phyloP scores from a whole-genome alignment of 2,888 invertebrate species.

The Luffia ferchaultella region DNA sequence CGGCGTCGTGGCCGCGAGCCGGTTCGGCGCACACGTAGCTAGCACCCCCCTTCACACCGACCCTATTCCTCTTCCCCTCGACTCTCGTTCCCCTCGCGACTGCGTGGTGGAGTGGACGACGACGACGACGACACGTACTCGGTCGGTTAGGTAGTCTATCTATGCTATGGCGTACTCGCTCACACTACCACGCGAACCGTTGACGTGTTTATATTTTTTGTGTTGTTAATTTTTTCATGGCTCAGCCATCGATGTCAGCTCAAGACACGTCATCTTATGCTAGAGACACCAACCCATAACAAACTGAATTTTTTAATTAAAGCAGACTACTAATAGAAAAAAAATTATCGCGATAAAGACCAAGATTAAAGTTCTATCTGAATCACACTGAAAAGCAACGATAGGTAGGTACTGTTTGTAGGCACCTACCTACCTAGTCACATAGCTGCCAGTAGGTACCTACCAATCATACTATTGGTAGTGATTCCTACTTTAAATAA shows the following conservation, averaged over 20 bases:
- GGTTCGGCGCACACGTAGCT: slow-evolving; percentile 36
- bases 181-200: slow-evolving; percentile 32
- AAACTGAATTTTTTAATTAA: background rate
- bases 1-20: slow-evolving; percentile 25
- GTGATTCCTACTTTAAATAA: too few species aligned
- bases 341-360: too few species aligned
- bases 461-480: too few species aligned
- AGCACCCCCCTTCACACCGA: slow-evolving; percentile 22
- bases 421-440: too few species aligned
- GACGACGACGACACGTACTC: slow-evolving; percentile 5
- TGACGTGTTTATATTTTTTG: slow-evolving; percentile 63
- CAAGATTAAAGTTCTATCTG: too few species aligned
- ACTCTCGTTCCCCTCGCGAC: slow-evolving; percentile 17
- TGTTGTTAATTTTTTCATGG: slow-evolving; percentile 32
- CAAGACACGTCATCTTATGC: slow-evolving; percentile 18
- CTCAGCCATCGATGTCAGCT: slow-evolving; percentile 14
- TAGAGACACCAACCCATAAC: background rate
- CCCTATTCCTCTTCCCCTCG: slow-evolving; percentile 21
- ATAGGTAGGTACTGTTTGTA: too few species aligned
- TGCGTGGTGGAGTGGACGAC: too few species aligned
- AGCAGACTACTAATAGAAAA: too few species aligned
- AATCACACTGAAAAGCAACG: too few species aligned
- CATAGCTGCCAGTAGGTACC: too few species aligned
- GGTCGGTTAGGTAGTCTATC: too few species aligned
- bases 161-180: slow-evolving; percentile 45